Evolutionary conservation across 2,888 invertebrate genomes (phyloP), one percentile per base, ranked within the genome.

Genomic region (Conchocele bisecta): DNA sequence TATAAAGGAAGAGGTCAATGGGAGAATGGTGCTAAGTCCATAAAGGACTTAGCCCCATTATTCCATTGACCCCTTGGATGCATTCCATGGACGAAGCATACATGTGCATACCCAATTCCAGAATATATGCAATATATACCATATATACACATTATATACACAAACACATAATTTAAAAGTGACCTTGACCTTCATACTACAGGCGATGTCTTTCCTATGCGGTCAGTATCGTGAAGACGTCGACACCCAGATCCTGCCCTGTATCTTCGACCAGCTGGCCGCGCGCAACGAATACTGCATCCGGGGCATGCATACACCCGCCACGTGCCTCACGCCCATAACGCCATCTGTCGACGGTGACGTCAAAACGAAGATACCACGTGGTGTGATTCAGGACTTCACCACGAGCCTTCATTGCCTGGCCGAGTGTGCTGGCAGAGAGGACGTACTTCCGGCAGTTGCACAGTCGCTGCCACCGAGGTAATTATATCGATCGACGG

Each of bases 391-490:
- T 1, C 63, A 60, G 1, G 83, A 83, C 56, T 86, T 84, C 60
- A 37, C 58, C 6, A 81, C 83, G 26, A 85, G 85, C 57, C 72
- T 89, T 15, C 82, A 83, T 33, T 84, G 85, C 58, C 59, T 89
- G 22, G 24, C 75, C 0, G 87, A 88, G 51, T 83, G 85, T 51
- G 65, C 82, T 15, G 77, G 68, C 6, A 66, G 81, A 20, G 61
- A 76, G 9, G 83, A 86, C 37, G 66, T 77, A n/a, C 46, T 75
- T n/a, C 66, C 67, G 17, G 64, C 76, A 3, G 71, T 88, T 7
- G 76, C 77, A 2, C 72, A 79, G 26, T 80, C 86, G 2, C 56
- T 88, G 13, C 88, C 88, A 42, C 69, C 65, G 24, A 75, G 70
- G 61, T 67, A 50, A 22, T n/a, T n/a, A n/a, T n/a, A n/a, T n/a